Percentiles rank a stretch among this genome's conserved stretches.
Conservation (phyloP, 2,888 invertebrate genomes). For the Agonum fuliginosum region DNA sequence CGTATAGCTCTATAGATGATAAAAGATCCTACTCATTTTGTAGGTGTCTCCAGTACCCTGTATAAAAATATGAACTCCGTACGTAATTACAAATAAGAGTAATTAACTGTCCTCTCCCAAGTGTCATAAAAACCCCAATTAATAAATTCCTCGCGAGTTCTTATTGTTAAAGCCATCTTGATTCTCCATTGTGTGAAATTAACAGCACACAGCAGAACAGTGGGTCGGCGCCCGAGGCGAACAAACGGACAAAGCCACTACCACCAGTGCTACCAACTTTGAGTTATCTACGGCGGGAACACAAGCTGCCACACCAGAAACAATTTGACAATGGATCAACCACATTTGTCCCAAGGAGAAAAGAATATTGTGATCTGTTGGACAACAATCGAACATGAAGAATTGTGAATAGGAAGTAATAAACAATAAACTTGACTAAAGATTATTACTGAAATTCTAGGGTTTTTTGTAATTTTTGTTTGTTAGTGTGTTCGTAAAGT, state of each 20-base stretch:
- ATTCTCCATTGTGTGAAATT: conserved; percentile 40
- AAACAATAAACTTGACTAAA: background rate
- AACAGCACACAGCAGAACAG: conserved; percentile 28
- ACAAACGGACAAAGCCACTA: background rate
- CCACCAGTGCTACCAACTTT: no score
- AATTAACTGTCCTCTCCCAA: background rate
- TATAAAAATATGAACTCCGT: no score
- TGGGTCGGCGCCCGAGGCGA: background rate
- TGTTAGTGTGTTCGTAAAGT: no score
- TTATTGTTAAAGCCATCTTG: conserved; percentile 35
- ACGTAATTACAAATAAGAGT: conserved; percentile 20
- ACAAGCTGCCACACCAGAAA: conserved; percentile 15
- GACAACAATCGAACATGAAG: background rate
- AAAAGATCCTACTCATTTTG: no score
- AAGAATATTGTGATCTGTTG: conserved; percentile 29
- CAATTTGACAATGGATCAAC: conserved; percentile 41
- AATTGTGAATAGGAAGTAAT: background rate
- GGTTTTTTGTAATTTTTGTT: no score
- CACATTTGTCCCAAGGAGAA: conserved; percentile 28
- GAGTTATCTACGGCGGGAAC: no score
- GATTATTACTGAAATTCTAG: no score
- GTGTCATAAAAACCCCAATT: conserved; percentile 14
- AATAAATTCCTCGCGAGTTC: conserved; percentile 23
- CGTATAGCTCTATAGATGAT: no score
- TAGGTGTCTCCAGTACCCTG: no score